phyloP scores from a whole-genome alignment of 2,888 invertebrate species.

The Diaphora mendica region DNA sequence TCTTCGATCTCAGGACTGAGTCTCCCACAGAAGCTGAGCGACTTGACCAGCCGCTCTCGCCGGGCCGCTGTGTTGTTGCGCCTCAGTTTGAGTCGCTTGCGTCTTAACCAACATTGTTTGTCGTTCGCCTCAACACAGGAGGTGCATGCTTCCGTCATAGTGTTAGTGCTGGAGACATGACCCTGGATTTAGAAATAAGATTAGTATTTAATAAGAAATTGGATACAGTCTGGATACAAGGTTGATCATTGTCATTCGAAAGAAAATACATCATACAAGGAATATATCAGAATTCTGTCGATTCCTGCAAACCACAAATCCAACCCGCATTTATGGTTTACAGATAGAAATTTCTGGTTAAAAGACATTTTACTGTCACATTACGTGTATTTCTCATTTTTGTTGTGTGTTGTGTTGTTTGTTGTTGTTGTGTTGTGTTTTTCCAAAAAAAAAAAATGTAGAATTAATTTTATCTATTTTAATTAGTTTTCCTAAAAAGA shows the following conservation, averaged over 20 bases:
- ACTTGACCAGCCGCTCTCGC: slow-evolving; percentile 88
- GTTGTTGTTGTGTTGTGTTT: neutral
- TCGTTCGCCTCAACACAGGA: slow-evolving; percentile 83
- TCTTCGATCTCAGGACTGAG: slow-evolving; percentile 86
- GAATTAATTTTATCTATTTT: too few relatives aligned
- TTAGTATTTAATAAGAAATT: neutral
- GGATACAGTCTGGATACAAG: neutral
- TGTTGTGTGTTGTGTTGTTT: too few relatives aligned
- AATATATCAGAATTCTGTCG: neutral
- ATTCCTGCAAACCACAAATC: neutral
- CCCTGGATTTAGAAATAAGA: slow-evolving; percentile 61
- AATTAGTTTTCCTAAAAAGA: neutral
- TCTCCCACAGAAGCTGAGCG: slow-evolving; percentile 90
- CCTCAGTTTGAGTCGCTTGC: slow-evolving; percentile 75
- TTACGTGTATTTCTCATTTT: too few relatives aligned
- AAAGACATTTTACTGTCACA: neutral
- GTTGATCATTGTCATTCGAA: neutral
- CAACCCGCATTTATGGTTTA: neutral
- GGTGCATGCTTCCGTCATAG: slow-evolving; percentile 84
- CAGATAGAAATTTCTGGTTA: neutral
- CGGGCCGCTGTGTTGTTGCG: slow-evolving; percentile 64
- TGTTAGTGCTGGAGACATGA: slow-evolving; percentile 83
- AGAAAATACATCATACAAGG: neutral
- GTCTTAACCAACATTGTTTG: slow-evolving; percentile 78
- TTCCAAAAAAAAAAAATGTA: neutral